Evolutionary conservation across 2,113 vertebrate genomes (phyloP).

Genomic region (Apodemus sylvaticus): DNA sequence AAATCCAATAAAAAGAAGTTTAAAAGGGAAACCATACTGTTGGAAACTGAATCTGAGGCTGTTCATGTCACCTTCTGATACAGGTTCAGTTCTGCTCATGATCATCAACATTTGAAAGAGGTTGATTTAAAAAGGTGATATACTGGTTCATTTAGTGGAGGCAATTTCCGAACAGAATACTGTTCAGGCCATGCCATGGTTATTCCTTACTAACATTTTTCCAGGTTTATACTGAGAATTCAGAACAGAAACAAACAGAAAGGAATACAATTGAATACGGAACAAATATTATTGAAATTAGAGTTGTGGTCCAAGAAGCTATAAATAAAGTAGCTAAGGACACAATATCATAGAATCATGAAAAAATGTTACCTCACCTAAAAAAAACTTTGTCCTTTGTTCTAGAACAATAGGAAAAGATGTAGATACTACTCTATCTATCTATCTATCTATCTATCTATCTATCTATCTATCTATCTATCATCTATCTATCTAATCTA

Average conservation of each 20-base stretch:
- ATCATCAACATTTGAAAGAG: neutral
- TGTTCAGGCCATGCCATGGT: neutral
- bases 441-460: neutral
- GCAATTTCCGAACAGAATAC: neutral
- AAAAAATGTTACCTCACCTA: neutral
- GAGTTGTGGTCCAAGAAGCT: neutral
- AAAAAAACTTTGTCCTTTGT: neutral
- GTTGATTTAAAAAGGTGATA: neutral
- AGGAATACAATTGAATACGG: neutral
- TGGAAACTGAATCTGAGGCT: neutral
- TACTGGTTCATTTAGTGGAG: neutral
- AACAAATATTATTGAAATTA: neutral
- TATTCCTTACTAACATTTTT: neutral
- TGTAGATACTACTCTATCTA: neutral
- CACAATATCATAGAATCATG: neutral
- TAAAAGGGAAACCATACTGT: neutral
- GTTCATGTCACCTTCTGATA: neutral
- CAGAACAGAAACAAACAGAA: neutral
- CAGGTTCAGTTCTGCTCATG: neutral
- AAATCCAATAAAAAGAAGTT: too few relatives aligned
- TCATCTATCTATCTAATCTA: neutral
- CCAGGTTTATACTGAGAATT: neutral
- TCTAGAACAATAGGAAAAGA: neutral
- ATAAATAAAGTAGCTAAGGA: neutral
- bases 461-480: neutral